Percentiles rank a stretch among this genome's conserved stretches.
These are phyloP conservation scores for Macrophya annulata DNA, from an alignment of 2,888 invertebrate genomes.

Conservation along the genomic window DNA sequence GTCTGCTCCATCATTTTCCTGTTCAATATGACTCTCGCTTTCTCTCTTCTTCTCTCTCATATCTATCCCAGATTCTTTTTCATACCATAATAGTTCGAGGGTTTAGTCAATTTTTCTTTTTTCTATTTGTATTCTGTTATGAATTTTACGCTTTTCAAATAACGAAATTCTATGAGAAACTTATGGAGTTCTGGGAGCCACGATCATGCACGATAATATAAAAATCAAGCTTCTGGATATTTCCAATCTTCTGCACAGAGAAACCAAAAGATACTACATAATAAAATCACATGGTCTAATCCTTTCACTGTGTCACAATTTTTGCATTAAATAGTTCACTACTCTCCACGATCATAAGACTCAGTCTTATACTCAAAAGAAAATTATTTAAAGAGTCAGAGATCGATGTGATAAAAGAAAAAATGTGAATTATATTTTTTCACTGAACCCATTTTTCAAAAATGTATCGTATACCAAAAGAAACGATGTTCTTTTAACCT, in stretches of 20 bases:
- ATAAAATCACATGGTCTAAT: too few species aligned
- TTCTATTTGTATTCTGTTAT: background rate
- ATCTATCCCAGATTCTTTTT: background rate
- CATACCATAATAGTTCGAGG: background rate
- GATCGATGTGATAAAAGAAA: background rate
- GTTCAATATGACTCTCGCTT: background rate
- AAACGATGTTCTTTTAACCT: slow-evolving; percentile 38
- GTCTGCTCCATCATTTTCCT: slow-evolving; percentile 8
- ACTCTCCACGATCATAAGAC: too few species aligned
- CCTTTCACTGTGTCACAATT: too few species aligned
- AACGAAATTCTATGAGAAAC: background rate
- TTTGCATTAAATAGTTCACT: background rate
- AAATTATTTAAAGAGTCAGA: background rate
- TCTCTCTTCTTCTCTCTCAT: too few species aligned
- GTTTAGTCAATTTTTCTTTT: background rate
- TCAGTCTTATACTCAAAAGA: background rate
- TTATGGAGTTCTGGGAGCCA: background rate
- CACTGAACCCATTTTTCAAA: background rate
- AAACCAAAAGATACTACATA: background rate
- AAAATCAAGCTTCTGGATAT: background rate
- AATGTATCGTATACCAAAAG: background rate
- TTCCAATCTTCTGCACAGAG: background rate
- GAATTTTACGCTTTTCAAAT: background rate
- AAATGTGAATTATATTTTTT: background rate
- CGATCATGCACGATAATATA: background rate